Conservation (phyloP, 2,797 vertebrate genomes). For the Limnodromus scolopaceus region DNA sequence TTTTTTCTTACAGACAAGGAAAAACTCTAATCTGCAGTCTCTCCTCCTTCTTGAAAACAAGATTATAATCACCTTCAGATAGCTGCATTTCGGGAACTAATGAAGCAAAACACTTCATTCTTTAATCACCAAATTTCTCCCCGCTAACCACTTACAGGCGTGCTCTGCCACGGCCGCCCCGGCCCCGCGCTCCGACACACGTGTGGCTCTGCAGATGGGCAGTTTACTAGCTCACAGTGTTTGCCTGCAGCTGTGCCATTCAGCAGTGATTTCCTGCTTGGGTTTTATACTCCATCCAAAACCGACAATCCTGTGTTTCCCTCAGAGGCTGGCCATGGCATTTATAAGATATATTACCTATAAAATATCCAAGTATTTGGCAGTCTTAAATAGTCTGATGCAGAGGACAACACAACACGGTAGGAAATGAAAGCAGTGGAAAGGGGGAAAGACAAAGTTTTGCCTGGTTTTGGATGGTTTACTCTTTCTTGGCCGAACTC, state of each 20-base stretch:
- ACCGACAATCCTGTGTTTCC: constrained; percentile 69
- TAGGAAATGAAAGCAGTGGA: constrained; percentile 58
- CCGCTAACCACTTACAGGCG: constrained; percentile 37
- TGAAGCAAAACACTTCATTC: constrained; percentile 27
- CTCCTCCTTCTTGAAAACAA: constrained; percentile 5
- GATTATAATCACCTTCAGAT: constrained; percentile 20
- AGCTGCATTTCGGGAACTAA: constrained; percentile 44
- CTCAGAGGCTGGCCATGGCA: constrained; percentile 67
- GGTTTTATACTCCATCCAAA: constrained; percentile 73
- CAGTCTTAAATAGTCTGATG: constrained; percentile 61
- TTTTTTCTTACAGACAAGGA: neutral
- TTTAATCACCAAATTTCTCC: constrained; percentile 32
- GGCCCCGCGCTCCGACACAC: constrained; percentile 26
- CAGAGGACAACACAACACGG: constrained; percentile 56
- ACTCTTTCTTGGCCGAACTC: constrained; percentile 45
- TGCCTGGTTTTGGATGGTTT: constrained; percentile 30
- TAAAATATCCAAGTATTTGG: constrained; percentile 71
- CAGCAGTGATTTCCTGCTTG: constrained; percentile 70
- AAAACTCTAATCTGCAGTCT: neutral
- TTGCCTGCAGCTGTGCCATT: constrained; percentile 75
- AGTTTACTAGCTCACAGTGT: constrained; percentile 67
- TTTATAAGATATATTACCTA: constrained; percentile 74
- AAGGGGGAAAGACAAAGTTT: constrained; percentile 35
- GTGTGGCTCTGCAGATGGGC: constrained; percentile 67
- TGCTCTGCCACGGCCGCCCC: neutral